phyloP scores from a whole-genome alignment of 2,888 invertebrate species.

The Aphodius sticticus region DNA sequence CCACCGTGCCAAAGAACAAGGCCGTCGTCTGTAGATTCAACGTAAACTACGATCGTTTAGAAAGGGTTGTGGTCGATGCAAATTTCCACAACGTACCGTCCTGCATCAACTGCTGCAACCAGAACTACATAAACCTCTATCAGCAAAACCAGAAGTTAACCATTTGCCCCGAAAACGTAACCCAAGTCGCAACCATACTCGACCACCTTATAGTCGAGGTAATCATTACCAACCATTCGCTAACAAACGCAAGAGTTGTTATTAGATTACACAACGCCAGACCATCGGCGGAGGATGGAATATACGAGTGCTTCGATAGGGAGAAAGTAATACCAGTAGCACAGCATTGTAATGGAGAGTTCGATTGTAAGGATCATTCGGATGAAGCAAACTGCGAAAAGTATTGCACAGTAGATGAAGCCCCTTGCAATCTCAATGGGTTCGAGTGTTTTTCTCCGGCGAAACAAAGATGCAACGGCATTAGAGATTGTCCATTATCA shows the following conservation, averaged over 20 bases:
- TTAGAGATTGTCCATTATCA: slow-evolving; percentile 41
- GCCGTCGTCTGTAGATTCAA: neutral
- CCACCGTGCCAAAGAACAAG: neutral
- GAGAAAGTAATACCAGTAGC: slow-evolving; percentile 29
- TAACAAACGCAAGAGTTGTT: neutral
- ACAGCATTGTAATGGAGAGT: slow-evolving; percentile 40
- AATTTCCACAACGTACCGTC: neutral
- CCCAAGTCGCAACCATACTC: neutral
- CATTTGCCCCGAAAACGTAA: neutral
- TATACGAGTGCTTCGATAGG: slow-evolving; percentile 41
- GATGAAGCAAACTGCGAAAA: slow-evolving; percentile 43
- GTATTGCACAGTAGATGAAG: slow-evolving; percentile 36
- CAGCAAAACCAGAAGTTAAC: neutral
- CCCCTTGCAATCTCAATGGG: slow-evolving; percentile 35
- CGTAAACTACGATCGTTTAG: neutral
- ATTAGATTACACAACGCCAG: neutral
- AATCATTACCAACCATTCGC: neutral
- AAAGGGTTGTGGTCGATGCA: neutral
- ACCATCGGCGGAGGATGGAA: slow-evolving; percentile 32
- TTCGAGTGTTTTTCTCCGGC: slow-evolving; percentile 26
- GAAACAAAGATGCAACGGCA: slow-evolving; percentile 40
- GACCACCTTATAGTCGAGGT: neutral
- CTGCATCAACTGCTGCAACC: neutral
- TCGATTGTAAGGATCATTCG: slow-evolving; percentile 44
- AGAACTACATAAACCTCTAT: neutral